Evolutionary conservation across 2,113 vertebrate genomes (phyloP).

Genomic region (Grammomys dolichurus): DNA sequence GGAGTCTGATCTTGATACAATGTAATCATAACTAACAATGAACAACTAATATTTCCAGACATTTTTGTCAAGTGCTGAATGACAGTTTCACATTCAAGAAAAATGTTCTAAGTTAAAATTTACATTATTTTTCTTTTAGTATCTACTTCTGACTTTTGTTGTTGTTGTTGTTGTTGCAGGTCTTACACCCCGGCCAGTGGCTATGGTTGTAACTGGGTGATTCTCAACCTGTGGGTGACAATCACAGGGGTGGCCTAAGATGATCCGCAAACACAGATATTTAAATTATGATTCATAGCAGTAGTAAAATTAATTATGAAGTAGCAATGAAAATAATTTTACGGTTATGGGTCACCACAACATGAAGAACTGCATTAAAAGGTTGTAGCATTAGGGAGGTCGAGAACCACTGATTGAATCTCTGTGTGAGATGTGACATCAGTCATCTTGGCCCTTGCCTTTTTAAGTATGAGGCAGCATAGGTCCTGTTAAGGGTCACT

Average conservation of each 20-base stretch:
- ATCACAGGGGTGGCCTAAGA: not conserved
- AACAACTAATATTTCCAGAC: not conserved
- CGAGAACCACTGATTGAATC: not conserved
- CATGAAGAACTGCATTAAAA: not conserved
- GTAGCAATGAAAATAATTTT: not conserved
- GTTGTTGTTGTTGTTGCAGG: not conserved
- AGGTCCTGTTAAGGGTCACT: not conserved
- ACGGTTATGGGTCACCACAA: not conserved
- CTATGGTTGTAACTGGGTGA: not conserved
- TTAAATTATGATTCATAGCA: not conserved
- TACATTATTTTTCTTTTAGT: not conserved
- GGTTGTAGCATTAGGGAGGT: not conserved
- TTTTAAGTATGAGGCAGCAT: not conserved
- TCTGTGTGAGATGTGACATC: not conserved
- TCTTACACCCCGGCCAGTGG: not conserved
- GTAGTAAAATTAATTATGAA: not conserved
- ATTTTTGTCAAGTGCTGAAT: not conserved
- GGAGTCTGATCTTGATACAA: not conserved
- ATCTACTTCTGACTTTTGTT: not conserved
- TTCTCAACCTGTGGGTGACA: not conserved
- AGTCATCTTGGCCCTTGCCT: not conserved
- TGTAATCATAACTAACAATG: not conserved
- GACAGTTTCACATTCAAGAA: not conserved
- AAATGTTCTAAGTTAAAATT: not conserved
- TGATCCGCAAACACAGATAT: not conserved